Evolutionary conservation across 2,888 invertebrate species (phyloP).

Genomic region (Graphium colonna): DNA sequence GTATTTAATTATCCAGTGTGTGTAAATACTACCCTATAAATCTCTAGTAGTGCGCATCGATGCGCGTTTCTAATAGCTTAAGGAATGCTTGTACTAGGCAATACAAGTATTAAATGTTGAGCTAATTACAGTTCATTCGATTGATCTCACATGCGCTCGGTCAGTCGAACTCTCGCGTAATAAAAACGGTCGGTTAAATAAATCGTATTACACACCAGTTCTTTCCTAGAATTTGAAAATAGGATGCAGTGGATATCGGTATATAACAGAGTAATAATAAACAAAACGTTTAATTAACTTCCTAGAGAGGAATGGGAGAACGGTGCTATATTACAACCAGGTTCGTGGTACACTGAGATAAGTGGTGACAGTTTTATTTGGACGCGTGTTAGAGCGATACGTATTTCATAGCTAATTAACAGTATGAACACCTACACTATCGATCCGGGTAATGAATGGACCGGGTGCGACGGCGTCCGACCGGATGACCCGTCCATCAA

Average conservation of each 20-base stretch:
- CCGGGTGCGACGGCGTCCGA: slow-evolving; percentile 52
- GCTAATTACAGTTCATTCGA: slow-evolving; percentile 3
- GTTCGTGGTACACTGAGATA: neutral
- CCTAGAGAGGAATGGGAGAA: neutral
- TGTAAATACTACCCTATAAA: neutral
- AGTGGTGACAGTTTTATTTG: neutral
- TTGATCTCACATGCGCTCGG: neutral
- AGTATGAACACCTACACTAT: slow-evolving; percentile 42
- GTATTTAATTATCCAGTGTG: neutral
- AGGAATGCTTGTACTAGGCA: neutral
- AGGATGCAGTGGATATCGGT: too few relatives aligned
- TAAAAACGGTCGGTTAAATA: neutral
- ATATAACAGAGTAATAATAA: too few relatives aligned
- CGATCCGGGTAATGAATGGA: slow-evolving; percentile 48
- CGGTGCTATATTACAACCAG: neutral
- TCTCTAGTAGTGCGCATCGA: neutral
- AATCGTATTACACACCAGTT: too few relatives aligned
- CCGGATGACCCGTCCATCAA: slow-evolving; percentile 58
- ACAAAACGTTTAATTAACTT: neutral
- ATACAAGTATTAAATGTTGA: neutral
- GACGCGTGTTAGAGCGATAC: slow-evolving; percentile 2
- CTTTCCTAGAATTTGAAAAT: too few relatives aligned
- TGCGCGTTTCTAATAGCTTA: neutral
- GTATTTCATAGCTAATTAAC: slow-evolving; percentile 40
- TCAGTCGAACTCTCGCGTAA: neutral